Conservation (phyloP, 2,797 vertebrate species). For the Pseudochromis fuscus region DNA sequence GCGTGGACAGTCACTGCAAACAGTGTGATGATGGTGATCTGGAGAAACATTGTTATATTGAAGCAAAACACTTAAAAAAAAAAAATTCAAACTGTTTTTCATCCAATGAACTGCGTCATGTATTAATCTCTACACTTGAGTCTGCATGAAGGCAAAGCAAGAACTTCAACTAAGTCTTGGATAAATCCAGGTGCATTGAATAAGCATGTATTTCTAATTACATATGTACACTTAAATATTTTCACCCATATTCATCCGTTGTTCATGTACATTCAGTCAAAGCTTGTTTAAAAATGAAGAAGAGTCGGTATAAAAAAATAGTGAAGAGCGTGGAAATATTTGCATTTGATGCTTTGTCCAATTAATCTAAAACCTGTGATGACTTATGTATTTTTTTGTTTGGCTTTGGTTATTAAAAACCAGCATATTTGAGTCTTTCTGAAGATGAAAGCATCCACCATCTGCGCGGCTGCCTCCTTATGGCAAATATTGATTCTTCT, state of each 20-base stretch:
- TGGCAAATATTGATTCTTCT: not conserved
- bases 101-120: not conserved
- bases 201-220: constrained; percentile 28
- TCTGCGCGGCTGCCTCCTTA: not conserved
- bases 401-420: constrained; percentile 42
- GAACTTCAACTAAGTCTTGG: constrained; percentile 13
- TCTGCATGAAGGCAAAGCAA: constrained; percentile 12
- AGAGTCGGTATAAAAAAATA: constrained; percentile 9
- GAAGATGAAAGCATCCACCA: constrained; percentile 15
- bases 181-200: constrained; percentile 3
- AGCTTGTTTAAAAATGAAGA: constrained; percentile 10
- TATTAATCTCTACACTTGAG: not conserved
- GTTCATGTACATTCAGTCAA: constrained; percentile 42
- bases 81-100: constrained; percentile 1
- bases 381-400: constrained; percentile 28
- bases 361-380: constrained; percentile 5
- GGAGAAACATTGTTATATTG: not conserved
- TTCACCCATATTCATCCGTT: constrained; percentile 14
- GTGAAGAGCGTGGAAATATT: constrained; percentile 4
- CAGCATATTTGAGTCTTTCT: constrained; percentile 42
- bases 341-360: not conserved
- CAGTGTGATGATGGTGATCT: not conserved
- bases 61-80: constrained; percentile 6
- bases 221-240: constrained; percentile 42
- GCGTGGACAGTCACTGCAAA: not conserved